A percentile compares a stretch with the other conserved stretches of the same genome.
These are phyloP conservation scores for Mycetomoellerius zeteki DNA, from an alignment of 1,140 invertebrate species.

Conservation along the genomic window DNA sequence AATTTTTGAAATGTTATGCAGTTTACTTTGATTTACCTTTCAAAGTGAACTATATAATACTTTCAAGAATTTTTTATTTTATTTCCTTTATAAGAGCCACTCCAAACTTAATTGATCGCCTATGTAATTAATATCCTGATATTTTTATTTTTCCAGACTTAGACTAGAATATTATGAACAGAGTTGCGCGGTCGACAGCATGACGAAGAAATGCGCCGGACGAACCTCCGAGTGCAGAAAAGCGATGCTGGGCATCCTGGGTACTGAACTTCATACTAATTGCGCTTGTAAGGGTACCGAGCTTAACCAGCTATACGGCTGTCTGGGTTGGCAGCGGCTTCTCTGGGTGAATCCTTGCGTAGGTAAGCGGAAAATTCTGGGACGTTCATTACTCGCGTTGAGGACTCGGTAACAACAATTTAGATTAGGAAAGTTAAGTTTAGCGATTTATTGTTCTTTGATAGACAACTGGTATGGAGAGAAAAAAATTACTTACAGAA, in stretches of 20 bases:
- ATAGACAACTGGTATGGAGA: neutral
- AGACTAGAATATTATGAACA: slow-evolving; percentile 95
- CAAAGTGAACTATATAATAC: neutral
- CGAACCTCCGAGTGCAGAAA: slow-evolving; percentile 92
- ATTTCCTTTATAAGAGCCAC: neutral
- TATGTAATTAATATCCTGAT: neutral
- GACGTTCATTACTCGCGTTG: neutral
- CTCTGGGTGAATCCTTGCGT: slow-evolving; percentile 97
- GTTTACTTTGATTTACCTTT: neutral
- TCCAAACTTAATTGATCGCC: neutral
- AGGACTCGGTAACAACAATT: neutral
- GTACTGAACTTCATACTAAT: slow-evolving; percentile 93
- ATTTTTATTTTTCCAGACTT: slow-evolving; percentile 86
- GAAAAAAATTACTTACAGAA: neutral
- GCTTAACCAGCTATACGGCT: slow-evolving; percentile 93
- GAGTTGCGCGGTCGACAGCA: slow-evolving; percentile 95
- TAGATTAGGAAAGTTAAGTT: neutral
- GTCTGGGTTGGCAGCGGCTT: slow-evolving; percentile 95
- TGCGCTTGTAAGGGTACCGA: slow-evolving; percentile 95
- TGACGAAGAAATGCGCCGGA: slow-evolving; percentile 96
- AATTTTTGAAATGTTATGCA: neutral
- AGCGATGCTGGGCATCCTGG: slow-evolving; percentile 94
- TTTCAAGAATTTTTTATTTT: neutral
- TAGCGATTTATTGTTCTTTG: neutral
- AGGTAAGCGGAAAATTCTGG: slow-evolving; percentile 88